Evolutionary conservation across 2,797 vertebrate genomes (phyloP), one percentile per base, ranked within the genome.

Genomic region (Myotis findleyi): DNA sequence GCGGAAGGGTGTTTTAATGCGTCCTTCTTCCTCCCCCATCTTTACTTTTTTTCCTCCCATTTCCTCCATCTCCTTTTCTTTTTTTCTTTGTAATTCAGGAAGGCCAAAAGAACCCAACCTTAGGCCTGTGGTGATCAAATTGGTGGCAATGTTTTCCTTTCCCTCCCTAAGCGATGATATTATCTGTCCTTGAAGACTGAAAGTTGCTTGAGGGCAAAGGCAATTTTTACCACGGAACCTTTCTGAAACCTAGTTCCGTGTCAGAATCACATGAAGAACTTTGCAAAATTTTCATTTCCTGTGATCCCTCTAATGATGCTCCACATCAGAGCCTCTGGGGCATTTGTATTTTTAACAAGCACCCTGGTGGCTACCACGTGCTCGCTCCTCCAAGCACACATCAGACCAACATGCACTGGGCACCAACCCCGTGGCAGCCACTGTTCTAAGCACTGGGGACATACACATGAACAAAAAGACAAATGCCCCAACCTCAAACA

Each of bases 21-120:
- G 92, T 96, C 95, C 82, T 97, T 98, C 97, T 91, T 97, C 96
- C 92, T 85, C 11, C 96, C 93, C 89, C 86, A 27, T 81, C 44
- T 93, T 81, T 97, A 59, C n/a, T 96, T 97, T 73, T 73, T 93
- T 94, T 68, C 44, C 14, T 86, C 83, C 33, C 25, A 16, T 76
- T 33, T 76, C 57, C 12, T 87, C 44, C 18, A 0, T 77, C 30
- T 77, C 49, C 25, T 95, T 94, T 92, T 87, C 30, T 55, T 4
- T 1, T 11, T 1, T 53, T n/a, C 57, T 92, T 82, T 94, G 12
- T 69, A 79, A 87, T 57, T 59, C 11, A 3, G 38, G 17, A 79
- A 88, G 86, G 11, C 73, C 87, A 25, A 92, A 33, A 47, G 53
- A 77, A 13, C 21, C 27, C 23, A 20, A 16, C 36, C 62, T 55